Base-by-base conservation (phyloP, 2,797 vertebrate species). In the Thripadectes ignobilis region DNA sequence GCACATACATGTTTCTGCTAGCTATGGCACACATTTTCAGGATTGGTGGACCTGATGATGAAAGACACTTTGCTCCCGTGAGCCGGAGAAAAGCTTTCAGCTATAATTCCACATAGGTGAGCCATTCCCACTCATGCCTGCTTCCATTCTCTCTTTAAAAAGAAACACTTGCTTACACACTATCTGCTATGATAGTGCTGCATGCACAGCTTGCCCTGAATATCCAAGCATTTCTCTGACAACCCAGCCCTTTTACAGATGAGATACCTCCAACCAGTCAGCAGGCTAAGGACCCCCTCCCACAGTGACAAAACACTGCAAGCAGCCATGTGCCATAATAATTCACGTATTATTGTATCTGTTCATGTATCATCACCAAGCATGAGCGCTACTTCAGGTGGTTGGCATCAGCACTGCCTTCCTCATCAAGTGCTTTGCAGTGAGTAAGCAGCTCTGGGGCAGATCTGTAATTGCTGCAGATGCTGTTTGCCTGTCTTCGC, bases 391-490 rank as follows among this genome's bases (percentile, higher is more conserved):
- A 45, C 82, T 93, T 84, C 76, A 90, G 82, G 93, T 76, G 88
- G 82, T 1, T 91, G 85, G 92, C 73, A 92, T 41, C 18, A 3
- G 51, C 58, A 55, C 45, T 45, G 69, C 55, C 58, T 58, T 88
- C 58, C 58, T 86, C 88, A 83, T 62, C 68, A 73, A 93, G 54
- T 19, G 66, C 59, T 91, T n/a, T 0, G 0, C 63, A 51, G 75
- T 74, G 85, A 95, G 78, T 93, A 96, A 95, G 86, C 86, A 85
- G 88, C 81, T 92, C 83, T 63, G 38, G 92, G 92, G 85, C 89
- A 90, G 71, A 93, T 81, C 86, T 7, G 3, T 88, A 88, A 95
- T 69, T 22, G 48, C 63, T 76, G 90, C 81, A 95, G 93, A 95
- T 96, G 92, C 92, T 95, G 90, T 89, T 93, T 95, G 90, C 67